These are phyloP conservation scores for Euthynnus affinis DNA, from an alignment of 2,797 vertebrate genomes.

Conservation along the genomic window DNA sequence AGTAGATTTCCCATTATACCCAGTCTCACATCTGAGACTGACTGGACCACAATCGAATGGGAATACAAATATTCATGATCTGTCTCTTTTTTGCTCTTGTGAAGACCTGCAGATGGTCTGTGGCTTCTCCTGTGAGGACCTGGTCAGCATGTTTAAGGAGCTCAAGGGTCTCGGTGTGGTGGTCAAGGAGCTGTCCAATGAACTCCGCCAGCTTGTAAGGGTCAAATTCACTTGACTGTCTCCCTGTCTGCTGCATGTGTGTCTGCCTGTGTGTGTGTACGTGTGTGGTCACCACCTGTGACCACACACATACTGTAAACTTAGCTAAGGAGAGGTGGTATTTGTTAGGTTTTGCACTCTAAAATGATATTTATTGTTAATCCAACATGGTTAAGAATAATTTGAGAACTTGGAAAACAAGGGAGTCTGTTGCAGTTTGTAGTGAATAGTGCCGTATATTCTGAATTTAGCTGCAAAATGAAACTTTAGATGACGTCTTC, in stretches of 20 bases:
- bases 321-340: not conserved
- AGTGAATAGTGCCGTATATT: not conserved
- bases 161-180: conserved; percentile 92
- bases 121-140: conserved; percentile 96
- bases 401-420: not conserved
- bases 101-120: conserved; percentile 94
- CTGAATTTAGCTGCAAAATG: not conserved
- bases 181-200: conserved; percentile 92
- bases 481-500: not conserved
- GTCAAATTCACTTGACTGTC: conserved; percentile 11
- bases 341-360: not conserved
- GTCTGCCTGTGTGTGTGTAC: conserved; percentile 10
- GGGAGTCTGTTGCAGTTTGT: not conserved
- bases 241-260: not conserved
- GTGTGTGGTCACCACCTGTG: not conserved
- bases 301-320: not conserved
- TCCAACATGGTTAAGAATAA: not conserved
- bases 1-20: not conserved
- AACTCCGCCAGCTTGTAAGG: conserved; percentile 94
- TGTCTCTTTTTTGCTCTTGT: conserved; percentile 1
- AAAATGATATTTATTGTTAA: not conserved
- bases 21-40: not conserved
- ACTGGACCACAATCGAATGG: not conserved
- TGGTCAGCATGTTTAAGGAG: conserved; percentile 95
- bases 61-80: not conserved